phyloP scores from a whole-genome alignment of 37 sponge, comb jelly and placozoan species.

The Diacarnus erythraeanus region DNA sequence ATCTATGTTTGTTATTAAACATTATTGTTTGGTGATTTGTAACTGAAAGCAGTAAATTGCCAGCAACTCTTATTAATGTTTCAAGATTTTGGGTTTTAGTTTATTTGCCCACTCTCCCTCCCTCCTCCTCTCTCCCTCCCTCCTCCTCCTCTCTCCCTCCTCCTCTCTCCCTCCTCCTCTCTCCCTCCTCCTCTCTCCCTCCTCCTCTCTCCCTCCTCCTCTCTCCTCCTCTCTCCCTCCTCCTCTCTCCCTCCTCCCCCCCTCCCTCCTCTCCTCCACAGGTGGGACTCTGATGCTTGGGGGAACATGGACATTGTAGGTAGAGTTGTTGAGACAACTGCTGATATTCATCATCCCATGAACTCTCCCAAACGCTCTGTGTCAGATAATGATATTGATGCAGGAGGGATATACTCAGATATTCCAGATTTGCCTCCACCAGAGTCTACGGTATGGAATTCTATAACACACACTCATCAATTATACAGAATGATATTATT shows the following conservation, averaged over 20 bases:
- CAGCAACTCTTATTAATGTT: too few species aligned
- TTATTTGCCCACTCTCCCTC: neutral
- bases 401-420: slow-evolving; percentile 25
- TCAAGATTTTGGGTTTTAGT: too few species aligned
- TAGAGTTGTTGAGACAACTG: neutral
- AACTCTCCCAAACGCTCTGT: too few species aligned
- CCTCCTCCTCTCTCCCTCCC: neutral
- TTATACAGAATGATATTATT: neutral
- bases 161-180: neutral
- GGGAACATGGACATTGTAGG: neutral
- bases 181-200: neutral
- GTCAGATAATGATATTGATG: neutral
- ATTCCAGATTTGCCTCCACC: slow-evolving; percentile 16
- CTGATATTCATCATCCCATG: neutral
- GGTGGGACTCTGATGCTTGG: neutral
- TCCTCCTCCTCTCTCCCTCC: neutral
- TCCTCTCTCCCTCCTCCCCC: neutral
- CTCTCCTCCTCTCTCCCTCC: neutral
- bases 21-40: too few species aligned
- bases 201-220: neutral
- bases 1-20: too few species aligned
- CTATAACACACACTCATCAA: too few species aligned
- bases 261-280: neutral
- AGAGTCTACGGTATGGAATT: neutral
- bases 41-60: too few species aligned